Conservation (phyloP, 2,113 vertebrate species). For the Rhineura floridana region DNA sequence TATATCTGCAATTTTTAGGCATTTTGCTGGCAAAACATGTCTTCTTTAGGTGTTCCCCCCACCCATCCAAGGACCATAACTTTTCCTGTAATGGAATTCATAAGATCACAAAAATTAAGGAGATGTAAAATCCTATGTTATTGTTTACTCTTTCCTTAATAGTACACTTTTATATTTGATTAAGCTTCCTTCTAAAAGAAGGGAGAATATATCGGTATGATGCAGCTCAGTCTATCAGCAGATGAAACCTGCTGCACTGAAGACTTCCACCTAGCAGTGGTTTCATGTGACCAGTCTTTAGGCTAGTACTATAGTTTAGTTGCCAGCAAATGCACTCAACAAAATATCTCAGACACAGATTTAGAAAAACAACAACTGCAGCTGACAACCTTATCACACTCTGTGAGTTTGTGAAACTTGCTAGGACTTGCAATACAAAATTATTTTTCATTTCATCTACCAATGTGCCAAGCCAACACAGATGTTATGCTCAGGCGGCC, state of each 20-base stretch:
- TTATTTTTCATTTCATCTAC: constrained; percentile 53
- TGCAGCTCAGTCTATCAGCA: too few species aligned
- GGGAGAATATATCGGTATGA: too few species aligned
- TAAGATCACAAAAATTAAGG: not conserved
- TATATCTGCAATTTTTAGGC: not conserved
- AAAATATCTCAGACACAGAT: not conserved
- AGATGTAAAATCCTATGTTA: not conserved
- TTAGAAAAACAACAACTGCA: constrained; percentile 44
- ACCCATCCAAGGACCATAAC: too few species aligned
- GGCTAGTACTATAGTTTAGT: not conserved
- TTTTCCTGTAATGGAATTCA: not conserved
- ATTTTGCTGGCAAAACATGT: not conserved
- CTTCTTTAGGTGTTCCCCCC: not conserved
- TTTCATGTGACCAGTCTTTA: not conserved
- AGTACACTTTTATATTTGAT: not conserved
- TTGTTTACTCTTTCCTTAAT: not conserved
- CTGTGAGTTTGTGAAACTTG: constrained; percentile 43
- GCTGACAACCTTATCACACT: constrained; percentile 32
- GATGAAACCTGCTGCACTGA: too few species aligned
- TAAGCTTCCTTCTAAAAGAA: not conserved
- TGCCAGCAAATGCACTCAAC: not conserved
- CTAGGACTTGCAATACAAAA: constrained; percentile 39
- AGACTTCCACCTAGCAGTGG: not conserved
- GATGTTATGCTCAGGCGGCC: constrained; percentile 50
- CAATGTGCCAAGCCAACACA: constrained; percentile 56